Conservation (phyloP, 2,888 invertebrate genomes). For the Sinohyriopsis cumingii region DNA sequence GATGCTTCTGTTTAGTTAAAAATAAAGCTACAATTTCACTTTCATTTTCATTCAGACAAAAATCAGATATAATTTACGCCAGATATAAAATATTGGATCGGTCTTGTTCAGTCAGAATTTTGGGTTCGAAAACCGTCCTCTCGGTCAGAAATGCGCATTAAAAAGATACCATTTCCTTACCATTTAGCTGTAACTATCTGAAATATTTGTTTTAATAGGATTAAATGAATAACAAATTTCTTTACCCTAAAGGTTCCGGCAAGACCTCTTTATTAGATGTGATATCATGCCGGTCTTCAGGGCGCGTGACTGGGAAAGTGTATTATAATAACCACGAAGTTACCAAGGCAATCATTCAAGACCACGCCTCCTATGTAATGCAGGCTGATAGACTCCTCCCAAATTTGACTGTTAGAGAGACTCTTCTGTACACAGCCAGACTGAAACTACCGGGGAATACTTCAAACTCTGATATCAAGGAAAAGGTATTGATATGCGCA, state of each 20-base stretch:
- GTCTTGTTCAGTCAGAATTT: too few relatives aligned
- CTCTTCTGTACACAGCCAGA: slow-evolving; percentile 56
- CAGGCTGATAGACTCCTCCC: slow-evolving; percentile 87
- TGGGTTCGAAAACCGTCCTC: too few relatives aligned
- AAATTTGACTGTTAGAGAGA: slow-evolving; percentile 89
- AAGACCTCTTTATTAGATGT: slow-evolving; percentile 92
- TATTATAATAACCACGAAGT: slow-evolving; percentile 21
- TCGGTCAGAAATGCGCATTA: too few relatives aligned
- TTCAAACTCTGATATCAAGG: slow-evolving; percentile 14
- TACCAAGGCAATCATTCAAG: slow-evolving; percentile 82
- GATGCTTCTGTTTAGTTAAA: too few relatives aligned
- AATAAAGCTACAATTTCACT: too few relatives aligned
- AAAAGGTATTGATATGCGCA: slow-evolving; percentile 23
- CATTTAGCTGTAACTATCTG: too few relatives aligned
- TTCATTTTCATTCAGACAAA: too few relatives aligned
- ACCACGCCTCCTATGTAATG: slow-evolving; percentile 87
- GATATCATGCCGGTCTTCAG: slow-evolving; percentile 77
- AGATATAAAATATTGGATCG: too few relatives aligned
- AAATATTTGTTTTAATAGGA: too few relatives aligned
- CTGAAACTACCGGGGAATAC: slow-evolving; percentile 56
- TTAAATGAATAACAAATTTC: neutral
- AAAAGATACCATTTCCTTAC: too few relatives aligned
- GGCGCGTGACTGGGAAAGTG: slow-evolving; percentile 25
- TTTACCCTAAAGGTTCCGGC: slow-evolving; percentile 22
- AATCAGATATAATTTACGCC: too few relatives aligned